Evolutionary conservation across 2,797 vertebrate species (phyloP).

Genomic region (Myripristis murdjan): DNA sequence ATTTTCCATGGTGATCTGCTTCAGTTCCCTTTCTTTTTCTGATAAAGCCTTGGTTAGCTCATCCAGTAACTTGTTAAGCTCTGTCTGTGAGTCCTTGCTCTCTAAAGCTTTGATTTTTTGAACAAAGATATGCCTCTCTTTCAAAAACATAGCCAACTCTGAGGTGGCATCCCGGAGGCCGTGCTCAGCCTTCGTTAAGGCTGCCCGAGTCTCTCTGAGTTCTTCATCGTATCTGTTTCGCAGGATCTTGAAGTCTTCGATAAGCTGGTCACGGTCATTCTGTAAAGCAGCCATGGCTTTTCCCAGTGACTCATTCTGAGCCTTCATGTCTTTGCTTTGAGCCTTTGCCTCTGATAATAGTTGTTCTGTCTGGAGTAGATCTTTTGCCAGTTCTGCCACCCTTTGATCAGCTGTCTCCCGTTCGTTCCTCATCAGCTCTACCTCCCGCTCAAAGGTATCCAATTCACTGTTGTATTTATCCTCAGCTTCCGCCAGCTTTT

Average conservation of each 20-base stretch:
- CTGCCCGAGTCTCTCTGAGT: slow-evolving; percentile 77
- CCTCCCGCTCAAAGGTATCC: slow-evolving; percentile 60
- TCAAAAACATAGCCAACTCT: slow-evolving; percentile 71
- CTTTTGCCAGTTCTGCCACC: slow-evolving; percentile 73
- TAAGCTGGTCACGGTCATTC: slow-evolving; percentile 88
- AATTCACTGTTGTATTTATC: slow-evolving; percentile 72
- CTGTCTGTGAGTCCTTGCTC: slow-evolving; percentile 66
- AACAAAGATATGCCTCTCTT: slow-evolving; percentile 80
- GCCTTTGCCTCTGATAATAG: slow-evolving; percentile 71
- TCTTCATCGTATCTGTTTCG: slow-evolving; percentile 84
- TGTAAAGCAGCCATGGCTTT: slow-evolving; percentile 91
- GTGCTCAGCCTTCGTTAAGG: slow-evolving; percentile 78
- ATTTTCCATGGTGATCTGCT: slow-evolving; percentile 80
- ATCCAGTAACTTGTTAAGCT: slow-evolving; percentile 79
- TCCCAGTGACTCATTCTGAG: slow-evolving; percentile 88
- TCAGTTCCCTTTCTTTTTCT: slow-evolving; percentile 82
- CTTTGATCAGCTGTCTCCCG: slow-evolving; percentile 75
- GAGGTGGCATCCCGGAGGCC: slow-evolving; percentile 78
- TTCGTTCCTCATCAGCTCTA: slow-evolving; percentile 73
- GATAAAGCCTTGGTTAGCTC: slow-evolving; percentile 80
- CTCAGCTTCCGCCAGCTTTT: slow-evolving; percentile 68
- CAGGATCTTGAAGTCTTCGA: slow-evolving; percentile 88
- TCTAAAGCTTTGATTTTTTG: slow-evolving; percentile 72
- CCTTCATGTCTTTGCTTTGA: slow-evolving; percentile 78
- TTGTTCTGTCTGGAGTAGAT: slow-evolving; percentile 74